Base-by-base conservation (phyloP, 2,888 invertebrate species). In the Endotricha flammealis region DNA sequence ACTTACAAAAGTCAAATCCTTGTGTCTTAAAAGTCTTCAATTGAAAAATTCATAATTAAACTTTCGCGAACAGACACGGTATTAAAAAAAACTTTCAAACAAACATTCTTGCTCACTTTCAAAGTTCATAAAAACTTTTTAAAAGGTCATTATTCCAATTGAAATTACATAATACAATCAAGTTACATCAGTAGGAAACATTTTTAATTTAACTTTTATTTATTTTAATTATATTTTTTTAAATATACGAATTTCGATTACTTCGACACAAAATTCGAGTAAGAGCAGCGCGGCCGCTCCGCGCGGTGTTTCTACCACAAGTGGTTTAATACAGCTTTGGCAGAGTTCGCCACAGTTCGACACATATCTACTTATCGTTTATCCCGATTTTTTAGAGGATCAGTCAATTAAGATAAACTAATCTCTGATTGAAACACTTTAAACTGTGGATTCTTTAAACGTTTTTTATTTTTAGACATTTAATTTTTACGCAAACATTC, bases 111-210 rank as follows among this genome's bases (percentile, higher is more conserved):
- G n/a, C 20, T 4, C 20, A 20, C 20, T 33, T 38, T 43, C 29
- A 44, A 50, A 32, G 42, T 35, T 32, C 25, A 37, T 2, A 12
- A 27, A n/a, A 50, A 45, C 43, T 49, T 33, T 41, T 42, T 41
- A 12, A 32, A 38, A 43, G 2, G 27, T 12, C n/a, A 12, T 12
- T 11, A 8, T 30, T 29, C 10, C 1, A 13, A 32, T 34, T 29
- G 35, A 29, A 33, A 37, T 36, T 31, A 7, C 32, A 45, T 33
- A 42, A 37, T 41, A 31, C 44, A 41, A 41, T 63, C 55, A 69
- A 51, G 68, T 73, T 52, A 73, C 61, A 40, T 69, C 66, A 45
- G 42, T 50, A 44, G 47, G 43, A 41, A 62, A 66, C 70, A 70
- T 72, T 62, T 59, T 56, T 48, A 36, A 38, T 34, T 46, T 54